Evolutionary conservation across 2,797 vertebrate genomes (phyloP).

Genomic region (Setipinna tenuifilis): DNA sequence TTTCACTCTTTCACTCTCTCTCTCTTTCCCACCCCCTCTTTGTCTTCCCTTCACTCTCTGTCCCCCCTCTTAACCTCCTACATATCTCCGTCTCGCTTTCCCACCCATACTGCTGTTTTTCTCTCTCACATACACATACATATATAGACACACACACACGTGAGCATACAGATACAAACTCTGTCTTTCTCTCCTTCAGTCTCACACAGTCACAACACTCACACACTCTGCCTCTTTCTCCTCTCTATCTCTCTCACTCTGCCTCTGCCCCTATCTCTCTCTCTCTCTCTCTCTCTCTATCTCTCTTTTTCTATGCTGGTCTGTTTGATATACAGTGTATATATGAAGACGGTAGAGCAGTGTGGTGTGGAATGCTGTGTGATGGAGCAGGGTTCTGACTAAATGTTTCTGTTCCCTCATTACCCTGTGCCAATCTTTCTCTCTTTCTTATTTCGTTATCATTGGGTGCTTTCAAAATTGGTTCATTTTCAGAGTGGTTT

Average conservation of each 20-base stretch:
- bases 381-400: neutral
- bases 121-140: no score
- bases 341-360: neutral
- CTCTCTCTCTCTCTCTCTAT: neutral
- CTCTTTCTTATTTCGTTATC: conserved; percentile 12
- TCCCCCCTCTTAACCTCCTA: neutral
- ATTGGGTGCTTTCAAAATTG: neutral
- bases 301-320: neutral
- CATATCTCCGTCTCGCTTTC: neutral
- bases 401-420: neutral
- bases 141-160: no score
- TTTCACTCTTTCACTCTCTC: neutral
- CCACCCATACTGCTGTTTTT: no score
- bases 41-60: neutral
- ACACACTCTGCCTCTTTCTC: neutral
- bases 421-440: no score
- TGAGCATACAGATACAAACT: no score
- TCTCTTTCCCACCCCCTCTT: neutral
- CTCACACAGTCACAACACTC: no score
- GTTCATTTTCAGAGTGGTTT: neutral
- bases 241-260: neutral
- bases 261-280: neutral
- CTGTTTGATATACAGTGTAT: neutral
- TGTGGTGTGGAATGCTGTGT: neutral
- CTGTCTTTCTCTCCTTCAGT: neutral